A percentile compares a stretch with the other conserved stretches of the same genome.
phyloP scores from a whole-genome alignment of 2,888 invertebrate species.

The Limnephilus rhombicus region DNA sequence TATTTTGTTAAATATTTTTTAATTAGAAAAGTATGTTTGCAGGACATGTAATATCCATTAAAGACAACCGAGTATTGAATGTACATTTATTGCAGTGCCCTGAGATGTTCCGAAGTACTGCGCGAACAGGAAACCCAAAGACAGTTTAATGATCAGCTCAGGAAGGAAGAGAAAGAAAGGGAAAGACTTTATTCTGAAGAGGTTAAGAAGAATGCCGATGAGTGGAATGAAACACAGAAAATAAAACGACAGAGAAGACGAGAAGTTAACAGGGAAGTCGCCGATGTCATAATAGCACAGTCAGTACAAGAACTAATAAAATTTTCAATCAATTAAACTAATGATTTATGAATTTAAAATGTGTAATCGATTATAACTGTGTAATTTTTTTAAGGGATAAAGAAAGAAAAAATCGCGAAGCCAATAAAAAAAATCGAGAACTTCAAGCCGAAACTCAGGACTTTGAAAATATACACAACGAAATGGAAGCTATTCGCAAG shows the following conservation, averaged over 20 bases:
- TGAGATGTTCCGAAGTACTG: conserved; percentile 74
- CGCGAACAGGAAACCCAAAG: conserved; percentile 74
- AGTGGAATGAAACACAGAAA: conserved; percentile 66
- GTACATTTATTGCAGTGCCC: conserved; percentile 70
- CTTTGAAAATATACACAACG: conserved; percentile 69
- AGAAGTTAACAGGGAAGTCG: conserved; percentile 67
- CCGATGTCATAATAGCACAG: conserved; percentile 64
- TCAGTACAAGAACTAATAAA: conserved; percentile 46
- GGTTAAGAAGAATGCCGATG: conserved; percentile 68
- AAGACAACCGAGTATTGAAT: background rate
- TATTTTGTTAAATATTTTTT: background rate
- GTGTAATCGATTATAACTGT: background rate
- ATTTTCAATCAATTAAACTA: background rate
- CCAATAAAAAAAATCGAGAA: conserved; percentile 66
- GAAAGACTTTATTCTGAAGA: conserved; percentile 67
- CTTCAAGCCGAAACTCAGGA: conserved; percentile 70
- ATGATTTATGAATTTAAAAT: background rate
- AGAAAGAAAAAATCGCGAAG: conserved; percentile 63
- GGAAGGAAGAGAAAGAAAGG: conserved; percentile 69
- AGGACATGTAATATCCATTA: background rate
- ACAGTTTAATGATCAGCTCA: conserved; percentile 71
- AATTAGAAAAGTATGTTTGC: background rate
- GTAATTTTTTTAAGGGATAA: conserved; percentile 62
- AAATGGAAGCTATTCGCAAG: conserved; percentile 70
- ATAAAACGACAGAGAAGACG: conserved; percentile 62